A percentile compares a stretch with the other conserved stretches of the same genome.
These are phyloP conservation scores for Schlechtendalia chinensis DNA, from an alignment of 1,140 invertebrate species.

Conservation along the genomic window DNA sequence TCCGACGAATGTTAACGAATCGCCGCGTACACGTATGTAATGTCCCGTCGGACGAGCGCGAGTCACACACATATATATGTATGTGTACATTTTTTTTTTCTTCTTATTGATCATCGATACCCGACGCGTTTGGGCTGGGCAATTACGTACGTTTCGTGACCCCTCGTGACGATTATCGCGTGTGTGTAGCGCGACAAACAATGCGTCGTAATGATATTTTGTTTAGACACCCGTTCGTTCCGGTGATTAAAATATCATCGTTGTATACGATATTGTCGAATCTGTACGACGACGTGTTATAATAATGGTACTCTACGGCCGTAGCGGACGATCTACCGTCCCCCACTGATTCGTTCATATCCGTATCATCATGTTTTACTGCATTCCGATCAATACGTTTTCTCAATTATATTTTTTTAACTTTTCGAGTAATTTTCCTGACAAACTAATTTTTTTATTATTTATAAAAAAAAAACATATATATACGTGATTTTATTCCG, in stretches of 20 bases:
- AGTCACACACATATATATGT: not conserved
- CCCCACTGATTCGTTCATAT: too few relatives aligned
- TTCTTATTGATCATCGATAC: too few relatives aligned
- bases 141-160: not conserved
- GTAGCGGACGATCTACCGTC: not conserved
- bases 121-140: not conserved
- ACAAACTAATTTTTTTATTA: not conserved
- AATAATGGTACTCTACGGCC: not conserved
- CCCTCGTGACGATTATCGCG: not conserved
- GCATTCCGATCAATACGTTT: not conserved
- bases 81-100: not conserved
- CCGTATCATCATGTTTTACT: too few relatives aligned
- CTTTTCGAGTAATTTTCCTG: too few relatives aligned
- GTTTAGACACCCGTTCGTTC: not conserved
- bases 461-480: too few relatives aligned
- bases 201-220: not conserved
- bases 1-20: not conserved
- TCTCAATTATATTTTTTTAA: too few relatives aligned
- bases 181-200: not conserved
- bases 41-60: not conserved
- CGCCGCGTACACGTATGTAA: not conserved
- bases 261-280: not conserved
- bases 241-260: not conserved
- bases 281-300: not conserved
- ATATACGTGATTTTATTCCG: too few relatives aligned